These are phyloP conservation scores for Atta cephalotes DNA, from an alignment of 1,140 invertebrate genomes.

Conservation along the genomic window DNA sequence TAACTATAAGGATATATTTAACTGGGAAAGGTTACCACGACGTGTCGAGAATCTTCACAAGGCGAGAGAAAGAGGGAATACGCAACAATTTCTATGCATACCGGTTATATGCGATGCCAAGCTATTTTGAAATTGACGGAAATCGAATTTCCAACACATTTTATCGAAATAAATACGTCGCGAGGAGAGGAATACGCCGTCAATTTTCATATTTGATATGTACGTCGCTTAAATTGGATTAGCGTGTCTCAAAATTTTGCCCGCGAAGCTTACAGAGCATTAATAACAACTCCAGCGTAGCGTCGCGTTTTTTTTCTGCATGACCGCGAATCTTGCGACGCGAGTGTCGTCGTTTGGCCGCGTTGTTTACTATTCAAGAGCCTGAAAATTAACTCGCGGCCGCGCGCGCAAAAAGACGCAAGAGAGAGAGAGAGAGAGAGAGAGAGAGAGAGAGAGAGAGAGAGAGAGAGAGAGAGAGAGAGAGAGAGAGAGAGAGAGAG, in stretches of 20 bases:
- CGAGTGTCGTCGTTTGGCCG: constrained; percentile 29
- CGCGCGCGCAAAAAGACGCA: constrained; percentile 47
- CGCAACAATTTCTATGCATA: constrained; percentile 51
- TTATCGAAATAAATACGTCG: constrained; percentile 55
- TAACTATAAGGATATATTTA: constrained; percentile 55
- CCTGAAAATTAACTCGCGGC: constrained; percentile 55
- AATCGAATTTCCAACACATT: constrained; percentile 46
- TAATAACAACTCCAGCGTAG: background rate
- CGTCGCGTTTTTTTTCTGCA: constrained; percentile 9
- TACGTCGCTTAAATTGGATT: constrained; percentile 34
- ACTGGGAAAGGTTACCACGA: constrained; percentile 17
- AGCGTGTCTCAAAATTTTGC: constrained; percentile 8
- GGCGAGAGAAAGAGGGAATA: background rate
- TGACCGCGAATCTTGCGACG: constrained; percentile 56
- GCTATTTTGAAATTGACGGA: constrained; percentile 50
- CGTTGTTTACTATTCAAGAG: constrained; percentile 61
- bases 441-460: background rate
- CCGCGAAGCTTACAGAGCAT: background rate
- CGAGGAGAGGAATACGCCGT: constrained; percentile 6
- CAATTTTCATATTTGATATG: constrained; percentile 45
- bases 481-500: no score
- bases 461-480: background rate
- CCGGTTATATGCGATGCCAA: constrained; percentile 4
- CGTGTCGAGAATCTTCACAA: constrained; percentile 21
- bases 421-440: background rate